phyloP scores from a whole-genome alignment of 2,113 vertebrate genomes.

The Cryptomyrus ogoouensis region DNA sequence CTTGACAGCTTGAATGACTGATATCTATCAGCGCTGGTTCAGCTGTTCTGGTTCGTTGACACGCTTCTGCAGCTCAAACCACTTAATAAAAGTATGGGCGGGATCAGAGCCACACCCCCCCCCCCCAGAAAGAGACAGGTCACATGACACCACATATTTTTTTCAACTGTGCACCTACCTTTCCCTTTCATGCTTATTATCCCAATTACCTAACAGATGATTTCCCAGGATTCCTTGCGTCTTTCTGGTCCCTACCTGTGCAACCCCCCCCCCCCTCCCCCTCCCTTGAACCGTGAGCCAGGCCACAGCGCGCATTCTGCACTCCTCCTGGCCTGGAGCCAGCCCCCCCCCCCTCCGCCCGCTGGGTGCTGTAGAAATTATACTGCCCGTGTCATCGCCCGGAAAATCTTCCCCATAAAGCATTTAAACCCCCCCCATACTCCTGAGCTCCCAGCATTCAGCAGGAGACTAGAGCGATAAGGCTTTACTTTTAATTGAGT shows the following conservation, averaged over 20 bases:
- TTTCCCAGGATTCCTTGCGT: neutral
- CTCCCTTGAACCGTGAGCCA: neutral
- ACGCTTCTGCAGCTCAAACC: neutral
- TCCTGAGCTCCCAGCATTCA: neutral
- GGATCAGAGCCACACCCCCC: neutral
- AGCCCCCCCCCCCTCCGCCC: neutral
- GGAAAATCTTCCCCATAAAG: neutral
- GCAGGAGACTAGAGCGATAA: neutral
- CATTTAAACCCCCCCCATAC: neutral
- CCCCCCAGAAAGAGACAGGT: neutral
- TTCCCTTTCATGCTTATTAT: neutral
- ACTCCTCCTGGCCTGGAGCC: neutral
- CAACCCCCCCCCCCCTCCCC: neutral
- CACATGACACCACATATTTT: neutral
- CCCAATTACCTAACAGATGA: neutral
- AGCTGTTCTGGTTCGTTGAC: neutral
- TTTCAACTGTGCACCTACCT: neutral
- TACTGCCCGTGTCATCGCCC: neutral
- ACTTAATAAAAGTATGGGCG: neutral
- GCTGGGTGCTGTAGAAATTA: neutral
- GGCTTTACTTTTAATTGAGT: neutral
- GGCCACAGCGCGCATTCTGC: neutral
- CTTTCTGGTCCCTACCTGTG: neutral
- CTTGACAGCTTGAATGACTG: neutral
- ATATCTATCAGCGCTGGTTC: neutral